Evolutionary conservation across 2,113 vertebrate species (phyloP).

Genomic region (Sula dactylatra): DNA sequence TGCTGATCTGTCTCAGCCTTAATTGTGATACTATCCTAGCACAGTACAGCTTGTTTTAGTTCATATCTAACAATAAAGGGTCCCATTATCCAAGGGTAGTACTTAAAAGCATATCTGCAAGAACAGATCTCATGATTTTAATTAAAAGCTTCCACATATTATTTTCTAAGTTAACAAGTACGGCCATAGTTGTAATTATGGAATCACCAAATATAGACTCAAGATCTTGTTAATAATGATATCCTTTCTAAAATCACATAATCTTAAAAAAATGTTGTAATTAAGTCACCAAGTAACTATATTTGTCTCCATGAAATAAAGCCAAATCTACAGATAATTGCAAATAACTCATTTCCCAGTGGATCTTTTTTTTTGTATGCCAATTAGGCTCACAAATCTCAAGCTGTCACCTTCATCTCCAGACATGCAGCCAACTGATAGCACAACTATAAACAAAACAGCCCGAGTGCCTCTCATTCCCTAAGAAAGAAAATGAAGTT

Average conservation of each 20-base stretch:
- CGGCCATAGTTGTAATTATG: conserved; percentile 46
- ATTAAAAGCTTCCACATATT: conserved; percentile 63
- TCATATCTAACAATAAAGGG: not conserved
- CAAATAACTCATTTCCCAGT: conserved; percentile 55
- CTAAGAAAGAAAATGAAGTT: conserved; percentile 49
- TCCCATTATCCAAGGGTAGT: conserved; percentile 21
- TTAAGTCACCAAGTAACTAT: conserved; percentile 62
- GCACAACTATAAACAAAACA: conserved; percentile 43
- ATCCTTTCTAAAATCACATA: conserved; percentile 51
- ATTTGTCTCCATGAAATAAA: conserved; percentile 66
- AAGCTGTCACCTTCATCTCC: conserved; percentile 65
- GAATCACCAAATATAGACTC: conserved; percentile 50
- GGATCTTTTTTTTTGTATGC: conserved; percentile 34
- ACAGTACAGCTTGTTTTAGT: not conserved
- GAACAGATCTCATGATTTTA: conserved; percentile 40
- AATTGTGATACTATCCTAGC: not conserved
- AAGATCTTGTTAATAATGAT: conserved; percentile 59
- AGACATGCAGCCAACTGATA: conserved; percentile 24
- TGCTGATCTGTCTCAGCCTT: not conserved
- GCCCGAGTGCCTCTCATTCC: not conserved
- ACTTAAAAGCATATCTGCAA: conserved; percentile 31
- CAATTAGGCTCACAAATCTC: conserved; percentile 66
- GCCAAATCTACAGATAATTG: conserved; percentile 67
- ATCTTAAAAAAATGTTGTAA: conserved; percentile 59
- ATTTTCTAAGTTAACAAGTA: conserved; percentile 61